Percentiles rank a stretch among this genome's conserved stretches.
Conservation (phyloP, 2,113 vertebrate species). For the Pachycephala philippinensis region DNA sequence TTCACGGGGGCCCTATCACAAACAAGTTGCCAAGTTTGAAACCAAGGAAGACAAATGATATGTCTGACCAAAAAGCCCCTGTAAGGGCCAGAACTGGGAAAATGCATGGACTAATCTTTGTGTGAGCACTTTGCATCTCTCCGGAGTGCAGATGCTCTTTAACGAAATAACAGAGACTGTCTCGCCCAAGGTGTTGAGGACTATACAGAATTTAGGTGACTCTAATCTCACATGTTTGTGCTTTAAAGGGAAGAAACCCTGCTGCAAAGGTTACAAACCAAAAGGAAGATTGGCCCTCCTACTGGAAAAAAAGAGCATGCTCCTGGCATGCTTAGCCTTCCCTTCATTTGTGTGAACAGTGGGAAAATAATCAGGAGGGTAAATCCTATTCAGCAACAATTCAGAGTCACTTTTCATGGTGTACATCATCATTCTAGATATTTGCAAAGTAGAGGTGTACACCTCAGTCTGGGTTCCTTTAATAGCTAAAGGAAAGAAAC, state of each 20-base stretch:
- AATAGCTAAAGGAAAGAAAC: not conserved
- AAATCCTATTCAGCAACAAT: not conserved
- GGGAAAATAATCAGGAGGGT: not conserved
- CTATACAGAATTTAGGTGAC: not conserved
- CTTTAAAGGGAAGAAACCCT: not conserved
- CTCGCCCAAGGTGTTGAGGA: not conserved
- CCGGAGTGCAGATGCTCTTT: not conserved
- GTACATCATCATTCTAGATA: not conserved
- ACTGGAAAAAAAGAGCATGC: not conserved
- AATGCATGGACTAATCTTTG: not conserved
- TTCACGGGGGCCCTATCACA: not conserved
- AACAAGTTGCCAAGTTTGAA: not conserved
- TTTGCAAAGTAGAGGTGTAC: not conserved
- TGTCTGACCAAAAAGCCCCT: not conserved
- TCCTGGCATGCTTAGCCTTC: not conserved
- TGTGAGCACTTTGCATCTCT: accelerated
- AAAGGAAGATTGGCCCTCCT: not conserved
- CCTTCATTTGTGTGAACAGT: not conserved
- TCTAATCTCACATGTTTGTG: not conserved
- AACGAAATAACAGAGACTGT: not conserved
- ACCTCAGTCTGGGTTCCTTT: not conserved
- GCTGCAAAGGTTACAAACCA: not conserved
- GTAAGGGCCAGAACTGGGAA: not conserved
- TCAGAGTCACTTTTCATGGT: not conserved
- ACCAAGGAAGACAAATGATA: not conserved